These are phyloP conservation scores for Chirona hameri DNA, from an alignment of 2,888 invertebrate genomes.

Conservation along the genomic window DNA sequence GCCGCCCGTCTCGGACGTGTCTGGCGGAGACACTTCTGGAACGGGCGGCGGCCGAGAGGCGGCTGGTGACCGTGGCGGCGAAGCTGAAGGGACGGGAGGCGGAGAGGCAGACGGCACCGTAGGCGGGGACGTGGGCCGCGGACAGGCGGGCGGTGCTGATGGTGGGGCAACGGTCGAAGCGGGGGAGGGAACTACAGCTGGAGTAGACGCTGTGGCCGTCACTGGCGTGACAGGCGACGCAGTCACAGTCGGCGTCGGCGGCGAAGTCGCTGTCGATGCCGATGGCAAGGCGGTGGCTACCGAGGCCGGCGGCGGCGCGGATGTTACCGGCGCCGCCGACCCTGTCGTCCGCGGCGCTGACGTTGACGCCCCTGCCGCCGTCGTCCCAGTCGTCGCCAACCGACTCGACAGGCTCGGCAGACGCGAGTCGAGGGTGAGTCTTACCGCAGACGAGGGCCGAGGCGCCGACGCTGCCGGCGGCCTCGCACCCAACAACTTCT, in stretches of 20 bases:
- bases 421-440: not conserved
- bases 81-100: not conserved
- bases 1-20: too few species aligned
- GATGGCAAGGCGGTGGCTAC: not conserved
- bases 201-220: too few species aligned
- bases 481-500: slow-evolving; percentile 38
- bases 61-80: not conserved
- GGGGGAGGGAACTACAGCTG: too few species aligned
- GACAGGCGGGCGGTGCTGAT: not conserved
- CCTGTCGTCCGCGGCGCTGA: too few species aligned
- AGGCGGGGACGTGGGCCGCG: slow-evolving; percentile 22
- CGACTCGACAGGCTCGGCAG: not conserved
- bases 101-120: not conserved
- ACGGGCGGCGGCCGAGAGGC: not conserved
- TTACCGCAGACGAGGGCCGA: slow-evolving; percentile 34
- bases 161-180: too few species aligned
- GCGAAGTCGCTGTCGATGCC: not conserved
- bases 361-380: too few species aligned
- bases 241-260: not conserved
- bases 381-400: not conserved
- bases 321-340: too few species aligned
- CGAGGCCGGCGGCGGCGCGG: not conserved
- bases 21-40: not conserved
- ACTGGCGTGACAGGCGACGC: too few species aligned
- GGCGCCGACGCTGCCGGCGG: slow-evolving; percentile 30